A percentile compares a stretch with the other conserved stretches of the same genome.
phyloP scores from a whole-genome alignment of 2,888 invertebrate species.

The Nephrotoma guestfalica region DNA sequence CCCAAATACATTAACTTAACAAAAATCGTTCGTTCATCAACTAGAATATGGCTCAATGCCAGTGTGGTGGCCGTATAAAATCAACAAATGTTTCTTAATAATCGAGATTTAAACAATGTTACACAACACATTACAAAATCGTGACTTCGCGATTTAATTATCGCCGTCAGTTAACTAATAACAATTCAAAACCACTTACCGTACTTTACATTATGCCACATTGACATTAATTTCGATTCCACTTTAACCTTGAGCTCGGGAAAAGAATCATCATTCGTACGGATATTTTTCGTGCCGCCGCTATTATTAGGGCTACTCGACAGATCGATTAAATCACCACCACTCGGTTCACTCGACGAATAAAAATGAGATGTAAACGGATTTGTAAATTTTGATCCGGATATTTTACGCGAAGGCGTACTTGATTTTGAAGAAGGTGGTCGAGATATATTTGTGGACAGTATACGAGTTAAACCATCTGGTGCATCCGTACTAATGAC shows the following conservation, averaged over 20 bases:
- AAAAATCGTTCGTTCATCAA: no score
- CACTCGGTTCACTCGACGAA: slow-evolving; percentile 14
- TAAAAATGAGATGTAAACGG: slow-evolving; percentile 28
- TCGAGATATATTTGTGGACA: background rate
- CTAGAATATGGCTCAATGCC: no score
- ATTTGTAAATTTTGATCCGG: slow-evolving; percentile 30
- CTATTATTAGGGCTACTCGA: slow-evolving; percentile 18
- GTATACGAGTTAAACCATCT: background rate
- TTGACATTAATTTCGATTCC: slow-evolving; percentile 66
- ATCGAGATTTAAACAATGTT: no score
- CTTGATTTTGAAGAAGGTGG: background rate
- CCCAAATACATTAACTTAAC: no score
- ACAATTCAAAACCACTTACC: slow-evolving; percentile 33
- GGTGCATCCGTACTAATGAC: background rate
- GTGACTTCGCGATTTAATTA: no score
- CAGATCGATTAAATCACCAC: slow-evolving; percentile 10
- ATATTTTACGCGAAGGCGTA: slow-evolving; percentile 31
- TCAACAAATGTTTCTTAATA: no score
- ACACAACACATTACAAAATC: no score
- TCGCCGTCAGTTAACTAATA: background rate
- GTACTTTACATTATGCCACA: slow-evolving; percentile 89
- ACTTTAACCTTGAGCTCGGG: slow-evolving; percentile 57
- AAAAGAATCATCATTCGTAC: slow-evolving; percentile 20
- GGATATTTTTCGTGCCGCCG: slow-evolving; percentile 22
- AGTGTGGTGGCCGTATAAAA: no score